phyloP scores from a whole-genome alignment of 2,888 invertebrate genomes.

The Bombylius discolor region DNA sequence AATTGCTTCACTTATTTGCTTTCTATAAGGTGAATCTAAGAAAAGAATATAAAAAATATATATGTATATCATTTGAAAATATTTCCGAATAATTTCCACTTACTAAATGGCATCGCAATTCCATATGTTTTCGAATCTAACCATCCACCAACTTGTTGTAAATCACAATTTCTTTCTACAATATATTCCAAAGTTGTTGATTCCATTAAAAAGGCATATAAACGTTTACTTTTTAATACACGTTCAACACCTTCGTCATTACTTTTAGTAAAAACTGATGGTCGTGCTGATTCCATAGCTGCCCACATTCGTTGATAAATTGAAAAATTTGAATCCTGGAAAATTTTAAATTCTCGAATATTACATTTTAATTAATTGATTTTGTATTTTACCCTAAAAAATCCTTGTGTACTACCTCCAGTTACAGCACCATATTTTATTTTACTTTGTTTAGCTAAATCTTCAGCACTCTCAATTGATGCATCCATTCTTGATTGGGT shows the following conservation, averaged over 20 bases:
- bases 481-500: slow-evolving; percentile 80
- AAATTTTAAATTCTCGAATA: slow-evolving; percentile 13
- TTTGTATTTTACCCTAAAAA: slow-evolving; percentile 63
- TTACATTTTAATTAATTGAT: background rate
- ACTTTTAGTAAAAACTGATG: slow-evolving; percentile 66
- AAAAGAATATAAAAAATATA: background rate
- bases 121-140: slow-evolving; percentile 89
- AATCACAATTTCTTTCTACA: slow-evolving; percentile 69
- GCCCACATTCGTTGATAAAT: slow-evolving; percentile 88
- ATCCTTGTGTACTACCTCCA: slow-evolving; percentile 79
- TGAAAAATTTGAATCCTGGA: slow-evolving; percentile 72
- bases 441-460: slow-evolving; percentile 83
- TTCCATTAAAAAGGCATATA: slow-evolving; percentile 94
- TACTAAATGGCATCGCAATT: slow-evolving; percentile 83
- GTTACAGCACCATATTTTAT: slow-evolving; percentile 90
- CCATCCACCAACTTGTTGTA: slow-evolving; percentile 68
- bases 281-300: slow-evolving; percentile 73
- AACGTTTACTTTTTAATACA: slow-evolving; percentile 62
- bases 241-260: slow-evolving; percentile 80
- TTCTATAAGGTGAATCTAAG: slow-evolving; percentile 63
- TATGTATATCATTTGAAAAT: background rate
- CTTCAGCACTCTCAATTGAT: slow-evolving; percentile 82
- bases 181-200: slow-evolving; percentile 89
- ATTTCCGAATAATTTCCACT: slow-evolving; percentile 28
- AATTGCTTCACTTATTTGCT: slow-evolving; percentile 74